Evolutionary conservation across 2,113 vertebrate species (phyloP).

Genomic region (Numida meleagris): DNA sequence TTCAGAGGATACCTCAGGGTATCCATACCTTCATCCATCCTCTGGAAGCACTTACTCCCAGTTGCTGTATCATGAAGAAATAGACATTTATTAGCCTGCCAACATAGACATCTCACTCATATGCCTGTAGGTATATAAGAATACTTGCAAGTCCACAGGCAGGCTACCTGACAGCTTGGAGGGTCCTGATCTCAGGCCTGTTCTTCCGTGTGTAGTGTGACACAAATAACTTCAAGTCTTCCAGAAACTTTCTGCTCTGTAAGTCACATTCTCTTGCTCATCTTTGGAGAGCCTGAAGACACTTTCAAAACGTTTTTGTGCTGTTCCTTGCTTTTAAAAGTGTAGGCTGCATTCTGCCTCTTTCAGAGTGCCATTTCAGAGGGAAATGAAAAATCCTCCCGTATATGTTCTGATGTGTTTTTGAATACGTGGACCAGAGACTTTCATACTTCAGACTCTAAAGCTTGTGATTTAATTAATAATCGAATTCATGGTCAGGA

Average conservation of each 20-base stretch:
- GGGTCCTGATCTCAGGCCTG: neutral
- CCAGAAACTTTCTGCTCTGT: neutral
- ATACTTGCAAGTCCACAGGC: neutral
- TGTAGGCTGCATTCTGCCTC: neutral
- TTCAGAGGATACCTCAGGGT: neutral
- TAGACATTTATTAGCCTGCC: neutral
- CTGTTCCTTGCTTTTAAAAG: neutral
- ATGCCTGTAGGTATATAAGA: neutral
- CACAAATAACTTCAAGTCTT: neutral
- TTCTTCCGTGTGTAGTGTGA: neutral
- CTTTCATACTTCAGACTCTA: neutral
- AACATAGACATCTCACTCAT: neutral
- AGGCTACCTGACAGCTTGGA: neutral
- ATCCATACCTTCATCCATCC: neutral
- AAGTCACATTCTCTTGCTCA: neutral
- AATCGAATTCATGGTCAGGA: neutral
- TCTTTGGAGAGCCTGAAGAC: neutral
- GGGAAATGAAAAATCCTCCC: neutral
- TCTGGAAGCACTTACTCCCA: neutral
- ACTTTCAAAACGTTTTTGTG: neutral
- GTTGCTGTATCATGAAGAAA: neutral
- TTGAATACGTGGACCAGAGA: neutral
- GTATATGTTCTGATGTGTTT: neutral
- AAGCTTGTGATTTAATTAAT: conserved; percentile 27
- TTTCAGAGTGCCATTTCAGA: neutral